These are phyloP conservation scores for Australoheros facetus DNA, from an alignment of 2,797 vertebrate genomes.

Conservation along the genomic window DNA sequence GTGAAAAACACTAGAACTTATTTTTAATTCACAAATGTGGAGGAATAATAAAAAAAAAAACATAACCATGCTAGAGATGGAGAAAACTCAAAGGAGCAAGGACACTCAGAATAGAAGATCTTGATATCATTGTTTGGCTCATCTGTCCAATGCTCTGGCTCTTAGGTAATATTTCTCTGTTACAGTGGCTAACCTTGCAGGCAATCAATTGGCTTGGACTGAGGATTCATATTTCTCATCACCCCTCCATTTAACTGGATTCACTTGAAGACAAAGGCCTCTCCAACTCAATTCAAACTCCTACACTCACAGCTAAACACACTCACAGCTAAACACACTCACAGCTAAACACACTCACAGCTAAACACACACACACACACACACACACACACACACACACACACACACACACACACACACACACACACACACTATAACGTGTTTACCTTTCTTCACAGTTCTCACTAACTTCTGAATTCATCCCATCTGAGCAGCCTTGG, in stretches of 20 bases:
- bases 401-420: not conserved
- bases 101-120: not conserved
- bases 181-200: conserved; percentile 28
- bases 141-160: not conserved
- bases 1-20: not conserved
- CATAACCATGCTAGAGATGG: not conserved
- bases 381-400: not conserved
- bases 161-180: conserved; percentile 4
- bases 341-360: not conserved
- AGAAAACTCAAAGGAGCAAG: conserved; percentile 4
- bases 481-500: conserved; percentile 69
- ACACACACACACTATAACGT: not conserved
- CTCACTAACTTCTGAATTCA: conserved; percentile 54
- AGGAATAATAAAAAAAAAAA: not conserved
- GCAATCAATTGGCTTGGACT: conserved; percentile 31
- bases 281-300: conserved; percentile 38
- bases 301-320: conserved; percentile 3
- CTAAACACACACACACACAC: not conserved
- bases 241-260: conserved; percentile 44
- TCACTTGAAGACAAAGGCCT: conserved; percentile 43
- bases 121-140: conserved; percentile 29
- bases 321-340: too few species aligned
- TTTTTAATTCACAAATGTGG: not conserved
- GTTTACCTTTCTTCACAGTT: conserved; percentile 55
- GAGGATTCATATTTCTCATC: conserved; percentile 14